Evolutionary conservation across 2,113 vertebrate species (phyloP).

Genomic region (Takifugu flavidus): DNA sequence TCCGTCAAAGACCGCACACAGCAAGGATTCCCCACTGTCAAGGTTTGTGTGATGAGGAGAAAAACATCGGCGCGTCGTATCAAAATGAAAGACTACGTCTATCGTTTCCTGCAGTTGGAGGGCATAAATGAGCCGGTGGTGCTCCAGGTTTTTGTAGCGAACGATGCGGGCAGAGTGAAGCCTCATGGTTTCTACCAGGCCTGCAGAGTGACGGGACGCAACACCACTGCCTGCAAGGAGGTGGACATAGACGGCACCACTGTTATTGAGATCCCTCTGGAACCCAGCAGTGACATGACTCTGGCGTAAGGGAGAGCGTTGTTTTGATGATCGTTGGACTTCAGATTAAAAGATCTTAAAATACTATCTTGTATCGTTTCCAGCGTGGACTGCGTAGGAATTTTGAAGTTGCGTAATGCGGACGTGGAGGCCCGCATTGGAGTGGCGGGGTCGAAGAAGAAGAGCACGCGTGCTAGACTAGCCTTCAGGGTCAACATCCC

Average conservation of each 20-base stretch:
- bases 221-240: constrained; percentile 97
- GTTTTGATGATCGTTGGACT: not conserved
- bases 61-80: not conserved
- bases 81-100: not conserved
- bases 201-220: constrained; percentile 93
- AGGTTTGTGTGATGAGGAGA: constrained; percentile 76
- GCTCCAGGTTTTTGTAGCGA: constrained; percentile 97
- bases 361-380: constrained; percentile 4
- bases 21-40: constrained; percentile 95
- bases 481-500: constrained; percentile 92
- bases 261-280: constrained; percentile 94
- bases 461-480: constrained; percentile 94
- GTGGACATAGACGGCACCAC: constrained; percentile 97
- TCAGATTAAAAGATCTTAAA: not conserved
- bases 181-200: constrained; percentile 99
- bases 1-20: constrained; percentile 98
- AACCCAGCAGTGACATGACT: constrained; percentile 92
- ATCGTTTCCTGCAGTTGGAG: constrained; percentile 80
- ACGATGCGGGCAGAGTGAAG: constrained; percentile 93
- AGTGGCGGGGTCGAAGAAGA: constrained; percentile 96
- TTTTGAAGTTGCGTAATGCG: constrained; percentile 95
- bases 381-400: constrained; percentile 98
- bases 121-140: constrained; percentile 91
- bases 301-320: constrained; percentile 83
- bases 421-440: constrained; percentile 98